Evolutionary conservation across 2,888 invertebrate genomes (phyloP).

Genomic region (Theretra japonica): DNA sequence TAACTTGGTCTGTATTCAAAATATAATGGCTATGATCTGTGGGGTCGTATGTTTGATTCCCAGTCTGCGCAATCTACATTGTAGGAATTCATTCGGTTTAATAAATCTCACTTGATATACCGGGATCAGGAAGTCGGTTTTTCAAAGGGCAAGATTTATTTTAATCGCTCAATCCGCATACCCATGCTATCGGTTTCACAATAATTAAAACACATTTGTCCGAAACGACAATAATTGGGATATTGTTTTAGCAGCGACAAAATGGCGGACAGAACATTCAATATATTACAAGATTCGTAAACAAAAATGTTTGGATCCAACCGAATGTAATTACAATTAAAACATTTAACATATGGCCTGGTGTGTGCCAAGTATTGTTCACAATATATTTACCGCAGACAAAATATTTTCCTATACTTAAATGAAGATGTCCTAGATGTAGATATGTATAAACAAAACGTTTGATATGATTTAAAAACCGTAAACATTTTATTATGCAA

Average conservation of each 20-base stretch:
- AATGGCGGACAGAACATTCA: neutral
- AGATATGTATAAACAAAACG: neutral
- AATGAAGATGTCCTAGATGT: neutral
- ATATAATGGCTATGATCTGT: too few species aligned
- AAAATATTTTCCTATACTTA: slow-evolving; percentile 13
- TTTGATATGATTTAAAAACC: too few species aligned
- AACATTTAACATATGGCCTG: slow-evolving; percentile 8
- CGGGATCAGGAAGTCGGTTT: too few species aligned
- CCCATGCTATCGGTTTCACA: too few species aligned
- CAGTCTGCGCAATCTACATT: too few species aligned
- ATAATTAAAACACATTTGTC: neutral
- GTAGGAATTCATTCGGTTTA: too few species aligned
- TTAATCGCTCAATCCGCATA: too few species aligned
- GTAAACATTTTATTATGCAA: too few species aligned
- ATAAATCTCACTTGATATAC: too few species aligned
- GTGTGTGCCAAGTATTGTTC: slow-evolving; percentile 26
- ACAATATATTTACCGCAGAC: slow-evolving; percentile 29
- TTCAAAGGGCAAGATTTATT: too few species aligned
- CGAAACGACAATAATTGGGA: slow-evolving; percentile 8
- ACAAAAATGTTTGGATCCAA: slow-evolving; percentile 14
- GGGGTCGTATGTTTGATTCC: too few species aligned
- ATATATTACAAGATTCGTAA: slow-evolving; percentile 19
- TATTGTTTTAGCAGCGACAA: slow-evolving; percentile 12
- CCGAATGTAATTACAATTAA: slow-evolving; percentile 21
- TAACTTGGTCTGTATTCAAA: too few species aligned